Percentiles rank a stretch among this genome's conserved stretches.
Conservation (phyloP, 2,797 vertebrate genomes). For the Buceros bicornis region DNA sequence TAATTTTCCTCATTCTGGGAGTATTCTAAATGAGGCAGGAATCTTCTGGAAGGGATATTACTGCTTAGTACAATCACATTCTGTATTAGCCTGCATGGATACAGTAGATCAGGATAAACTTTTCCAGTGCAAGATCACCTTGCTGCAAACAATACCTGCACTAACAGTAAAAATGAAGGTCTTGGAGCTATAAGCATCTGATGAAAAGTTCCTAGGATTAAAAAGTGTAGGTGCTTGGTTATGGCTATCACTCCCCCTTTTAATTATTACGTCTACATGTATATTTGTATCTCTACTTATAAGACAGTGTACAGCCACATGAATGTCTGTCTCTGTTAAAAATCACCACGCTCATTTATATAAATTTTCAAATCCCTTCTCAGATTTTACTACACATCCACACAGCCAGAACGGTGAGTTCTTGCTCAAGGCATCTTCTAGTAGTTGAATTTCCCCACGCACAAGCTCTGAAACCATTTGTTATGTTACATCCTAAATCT, state of each 20-base stretch:
- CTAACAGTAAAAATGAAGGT: background rate
- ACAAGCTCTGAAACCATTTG: background rate
- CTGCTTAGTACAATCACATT: background rate
- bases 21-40: background rate
- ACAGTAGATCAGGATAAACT: background rate
- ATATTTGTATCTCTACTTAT: background rate
- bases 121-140: background rate
- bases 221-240: background rate
- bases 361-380: background rate
- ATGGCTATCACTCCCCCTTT: background rate
- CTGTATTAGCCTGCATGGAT: background rate
- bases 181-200: background rate
- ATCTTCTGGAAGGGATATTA: background rate
- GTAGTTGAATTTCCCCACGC: background rate
- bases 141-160: background rate
- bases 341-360: background rate
- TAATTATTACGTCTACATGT: background rate
- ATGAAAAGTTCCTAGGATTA: background rate
- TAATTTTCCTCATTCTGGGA: background rate
- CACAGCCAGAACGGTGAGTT: background rate
- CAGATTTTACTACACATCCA: background rate
- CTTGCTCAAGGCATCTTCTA: background rate
- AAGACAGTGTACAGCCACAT: background rate
- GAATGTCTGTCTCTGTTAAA: background rate
- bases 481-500: background rate